Conservation (phyloP, 2,113 vertebrate species). For the Ifrita kowaldi region DNA sequence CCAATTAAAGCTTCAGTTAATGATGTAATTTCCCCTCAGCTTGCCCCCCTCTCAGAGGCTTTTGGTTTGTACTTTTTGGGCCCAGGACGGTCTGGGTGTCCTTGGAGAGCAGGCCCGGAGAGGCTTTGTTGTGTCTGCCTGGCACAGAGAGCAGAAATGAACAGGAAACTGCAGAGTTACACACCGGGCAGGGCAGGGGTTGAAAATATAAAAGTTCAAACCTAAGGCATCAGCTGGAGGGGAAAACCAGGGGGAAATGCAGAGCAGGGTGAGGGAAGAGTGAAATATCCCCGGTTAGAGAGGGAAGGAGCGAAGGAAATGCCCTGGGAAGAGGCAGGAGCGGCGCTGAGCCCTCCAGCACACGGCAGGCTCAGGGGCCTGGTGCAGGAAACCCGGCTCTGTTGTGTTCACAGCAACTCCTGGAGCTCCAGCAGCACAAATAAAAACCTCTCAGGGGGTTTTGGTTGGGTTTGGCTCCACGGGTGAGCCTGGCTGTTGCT, state of each 20-base stretch:
- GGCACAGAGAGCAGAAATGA: too few species aligned
- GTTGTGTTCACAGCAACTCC: accelerated
- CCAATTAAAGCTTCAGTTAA: too few species aligned
- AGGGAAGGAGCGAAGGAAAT: neutral
- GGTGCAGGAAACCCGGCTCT: accelerated
- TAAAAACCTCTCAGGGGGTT: neutral
- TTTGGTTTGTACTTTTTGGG: too few species aligned
- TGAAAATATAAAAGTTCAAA: too few species aligned
- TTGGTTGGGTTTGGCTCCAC: accelerated
- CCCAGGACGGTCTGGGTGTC: too few species aligned
- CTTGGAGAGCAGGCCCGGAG: too few species aligned
- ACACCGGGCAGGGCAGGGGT: too few species aligned
- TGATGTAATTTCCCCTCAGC: too few species aligned
- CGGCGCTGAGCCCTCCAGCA: neutral
- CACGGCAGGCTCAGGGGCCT: accelerated
- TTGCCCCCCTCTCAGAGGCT: too few species aligned
- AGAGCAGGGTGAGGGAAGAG: neutral
- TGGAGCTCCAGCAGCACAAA: neutral
- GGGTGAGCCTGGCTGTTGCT: neutral
- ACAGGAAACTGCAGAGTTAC: too few species aligned
- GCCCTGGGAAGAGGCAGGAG: neutral
- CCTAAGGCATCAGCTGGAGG: too few species aligned
- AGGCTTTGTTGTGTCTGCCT: too few species aligned
- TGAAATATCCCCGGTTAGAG: accelerated
- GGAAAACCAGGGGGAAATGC: neutral